These are phyloP conservation scores for Ischnus inquisitorius DNA, from an alignment of 2,888 invertebrate species.

Conservation along the genomic window DNA sequence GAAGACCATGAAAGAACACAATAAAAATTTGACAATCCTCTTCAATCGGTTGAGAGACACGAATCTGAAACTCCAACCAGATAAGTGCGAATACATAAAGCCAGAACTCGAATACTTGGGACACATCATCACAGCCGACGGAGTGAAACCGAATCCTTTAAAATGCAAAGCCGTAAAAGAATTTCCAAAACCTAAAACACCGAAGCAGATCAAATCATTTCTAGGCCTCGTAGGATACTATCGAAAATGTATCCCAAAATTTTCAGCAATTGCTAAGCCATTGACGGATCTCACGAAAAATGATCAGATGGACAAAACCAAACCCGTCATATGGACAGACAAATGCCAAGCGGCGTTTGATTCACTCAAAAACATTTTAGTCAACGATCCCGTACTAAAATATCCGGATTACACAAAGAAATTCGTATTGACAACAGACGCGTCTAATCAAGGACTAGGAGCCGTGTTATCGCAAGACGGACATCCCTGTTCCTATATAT, in stretches of 20 bases:
- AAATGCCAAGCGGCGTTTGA: too few relatives aligned
- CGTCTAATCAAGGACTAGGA: too few relatives aligned
- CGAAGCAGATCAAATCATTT: constrained; percentile 69
- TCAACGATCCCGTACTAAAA: too few relatives aligned
- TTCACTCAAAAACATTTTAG: too few relatives aligned
- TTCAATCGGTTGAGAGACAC: constrained; percentile 47
- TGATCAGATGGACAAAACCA: too few relatives aligned
- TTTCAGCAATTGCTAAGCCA: constrained; percentile 56
- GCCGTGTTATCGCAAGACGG: too few relatives aligned
- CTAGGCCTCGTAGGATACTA: constrained; percentile 72
- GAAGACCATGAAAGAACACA: constrained; percentile 53
- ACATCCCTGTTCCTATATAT: too few relatives aligned
- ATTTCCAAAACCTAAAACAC: constrained; percentile 66
- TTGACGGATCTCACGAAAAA: constrained; percentile 43
- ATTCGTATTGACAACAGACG: too few relatives aligned
- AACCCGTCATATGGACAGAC: too few relatives aligned
- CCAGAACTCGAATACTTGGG: constrained; percentile 66
- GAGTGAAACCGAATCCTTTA: constrained; percentile 70
- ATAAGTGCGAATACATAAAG: constrained; percentile 64
- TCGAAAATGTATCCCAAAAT: constrained; percentile 69
- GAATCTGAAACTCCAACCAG: constrained; percentile 59
- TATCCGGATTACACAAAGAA: too few relatives aligned
- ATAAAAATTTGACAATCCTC: constrained; percentile 51
- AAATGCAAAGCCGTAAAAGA: constrained; percentile 65
- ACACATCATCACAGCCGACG: constrained; percentile 64